Percentiles rank a stretch among this genome's conserved stretches.
Conservation (phyloP, 2,888 invertebrate genomes). For the Acleris sparsana region DNA sequence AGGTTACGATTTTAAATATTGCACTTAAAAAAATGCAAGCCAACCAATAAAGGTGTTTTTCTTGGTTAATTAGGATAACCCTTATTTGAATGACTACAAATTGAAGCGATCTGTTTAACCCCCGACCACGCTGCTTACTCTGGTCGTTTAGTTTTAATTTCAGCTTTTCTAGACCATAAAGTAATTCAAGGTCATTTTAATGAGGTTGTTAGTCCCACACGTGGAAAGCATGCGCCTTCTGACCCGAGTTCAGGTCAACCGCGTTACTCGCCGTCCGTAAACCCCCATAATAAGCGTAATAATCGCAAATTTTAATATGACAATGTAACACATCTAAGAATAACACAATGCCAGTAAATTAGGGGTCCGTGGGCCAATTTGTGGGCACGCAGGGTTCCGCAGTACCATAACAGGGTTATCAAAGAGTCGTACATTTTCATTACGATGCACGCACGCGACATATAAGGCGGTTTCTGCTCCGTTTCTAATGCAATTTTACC, state of each 20-base stretch:
- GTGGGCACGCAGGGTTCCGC: constrained; percentile 56
- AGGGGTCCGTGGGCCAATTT: constrained; percentile 65
- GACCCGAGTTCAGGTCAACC: constrained; percentile 1
- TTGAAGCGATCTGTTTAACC: no score
- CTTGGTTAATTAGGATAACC: no score
- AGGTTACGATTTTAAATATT: no score
- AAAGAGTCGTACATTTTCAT: constrained; percentile 80
- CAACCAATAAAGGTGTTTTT: no score
- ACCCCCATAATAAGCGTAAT: constrained; percentile 3
- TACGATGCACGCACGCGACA: constrained; percentile 57
- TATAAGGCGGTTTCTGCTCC: constrained; percentile 54
- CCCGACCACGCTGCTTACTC: no score
- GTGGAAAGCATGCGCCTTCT: no score
- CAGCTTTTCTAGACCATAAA: neutral
- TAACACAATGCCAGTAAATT: constrained; percentile 63
- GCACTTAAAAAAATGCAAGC: no score
- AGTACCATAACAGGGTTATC: constrained; percentile 74
- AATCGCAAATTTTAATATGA: constrained; percentile 26
- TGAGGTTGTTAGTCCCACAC: no score
- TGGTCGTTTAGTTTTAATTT: no score
- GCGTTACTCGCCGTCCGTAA: constrained; percentile 7
- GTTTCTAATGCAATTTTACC: constrained; percentile 35
- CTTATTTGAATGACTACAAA: no score
- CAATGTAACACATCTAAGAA: constrained; percentile 45
- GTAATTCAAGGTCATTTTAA: no score